Conservation (phyloP, 2,797 vertebrate species). For the Melopsittacus undulatus region DNA sequence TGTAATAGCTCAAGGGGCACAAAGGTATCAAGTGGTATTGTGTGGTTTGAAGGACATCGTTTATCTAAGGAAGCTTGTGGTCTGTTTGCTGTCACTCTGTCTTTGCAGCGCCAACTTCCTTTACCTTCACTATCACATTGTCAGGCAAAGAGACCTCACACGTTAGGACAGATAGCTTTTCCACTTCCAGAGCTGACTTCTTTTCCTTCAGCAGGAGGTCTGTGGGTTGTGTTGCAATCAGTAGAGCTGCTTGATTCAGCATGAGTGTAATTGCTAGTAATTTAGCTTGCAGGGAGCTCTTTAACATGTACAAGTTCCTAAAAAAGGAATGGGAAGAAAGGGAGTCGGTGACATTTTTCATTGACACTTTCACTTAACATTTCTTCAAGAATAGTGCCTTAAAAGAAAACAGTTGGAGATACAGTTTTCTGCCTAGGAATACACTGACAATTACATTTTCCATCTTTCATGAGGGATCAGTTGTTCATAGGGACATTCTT, state of each 20-base stretch:
- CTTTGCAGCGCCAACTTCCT: slow-evolving; percentile 6
- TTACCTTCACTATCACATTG: not conserved
- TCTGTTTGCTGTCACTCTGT: slow-evolving; percentile 68
- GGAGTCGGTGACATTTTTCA: not conserved
- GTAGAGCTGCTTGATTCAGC: not conserved
- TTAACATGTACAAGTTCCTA: not conserved
- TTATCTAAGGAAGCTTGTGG: slow-evolving; percentile 65
- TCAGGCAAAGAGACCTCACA: slow-evolving; percentile 57
- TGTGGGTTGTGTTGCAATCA: not conserved
- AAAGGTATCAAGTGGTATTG: slow-evolving; percentile 58
- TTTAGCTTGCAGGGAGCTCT: not conserved
- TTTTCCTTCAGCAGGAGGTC: not conserved
- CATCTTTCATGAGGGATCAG: not conserved
- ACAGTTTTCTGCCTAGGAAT: not conserved
- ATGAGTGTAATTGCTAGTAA: not conserved
- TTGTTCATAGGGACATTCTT: not conserved
- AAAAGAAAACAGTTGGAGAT: not conserved
- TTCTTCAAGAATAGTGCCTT: not conserved
- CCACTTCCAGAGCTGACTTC: slow-evolving; percentile 5
- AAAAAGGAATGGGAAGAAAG: not conserved
- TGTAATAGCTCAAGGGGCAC: slow-evolving; percentile 57
- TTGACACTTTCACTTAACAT: not conserved
- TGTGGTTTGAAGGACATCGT: slow-evolving; percentile 38
- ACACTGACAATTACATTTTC: not conserved
- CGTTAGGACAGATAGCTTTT: slow-evolving; percentile 12